A percentile compares a stretch with the other conserved stretches of the same genome.
These are phyloP conservation scores for Paedocypris micromegethes DNA, from an alignment of 2,797 vertebrate genomes.

Conservation along the genomic window DNA sequence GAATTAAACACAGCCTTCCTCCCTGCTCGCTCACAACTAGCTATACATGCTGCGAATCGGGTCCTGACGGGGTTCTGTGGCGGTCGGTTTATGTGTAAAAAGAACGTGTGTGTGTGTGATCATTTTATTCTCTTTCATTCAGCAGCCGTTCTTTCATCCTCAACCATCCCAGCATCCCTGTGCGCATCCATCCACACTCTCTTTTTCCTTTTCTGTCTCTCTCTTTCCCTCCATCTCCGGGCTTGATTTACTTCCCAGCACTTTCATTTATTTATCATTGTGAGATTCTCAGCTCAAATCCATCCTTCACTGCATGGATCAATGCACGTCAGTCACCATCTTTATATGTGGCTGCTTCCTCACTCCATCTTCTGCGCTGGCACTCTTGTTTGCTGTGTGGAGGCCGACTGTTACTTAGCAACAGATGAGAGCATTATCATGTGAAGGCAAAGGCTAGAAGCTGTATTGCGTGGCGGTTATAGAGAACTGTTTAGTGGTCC, in stretches of 20 bases:
- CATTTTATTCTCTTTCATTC: slow-evolving; percentile 48
- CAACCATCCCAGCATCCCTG: slow-evolving; percentile 7
- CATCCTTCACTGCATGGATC: slow-evolving; percentile 24
- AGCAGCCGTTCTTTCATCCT: slow-evolving; percentile 38
- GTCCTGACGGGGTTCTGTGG: slow-evolving; percentile 24
- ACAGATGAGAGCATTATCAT: slow-evolving; percentile 52
- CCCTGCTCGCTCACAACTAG: slow-evolving; percentile 1
- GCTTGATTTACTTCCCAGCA: slow-evolving; percentile 5
- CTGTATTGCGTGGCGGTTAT: slow-evolving; percentile 29
- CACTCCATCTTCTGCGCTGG: slow-evolving; percentile 32
- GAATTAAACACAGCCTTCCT: slow-evolving; percentile 27
- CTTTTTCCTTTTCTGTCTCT: background rate
- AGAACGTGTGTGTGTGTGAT: slow-evolving; percentile 22
- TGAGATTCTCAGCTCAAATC: slow-evolving; percentile 9
- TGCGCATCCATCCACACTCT: slow-evolving; percentile 4
- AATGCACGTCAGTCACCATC: slow-evolving; percentile 17
- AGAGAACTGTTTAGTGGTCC: slow-evolving; percentile 30
- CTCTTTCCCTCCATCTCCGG: slow-evolving; percentile 1
- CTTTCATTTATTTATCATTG: slow-evolving; percentile 28
- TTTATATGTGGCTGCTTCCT: slow-evolving; percentile 9
- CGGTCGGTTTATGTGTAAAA: slow-evolving; percentile 35
- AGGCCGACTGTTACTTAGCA: slow-evolving; percentile 56
- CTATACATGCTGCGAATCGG: slow-evolving; percentile 1
- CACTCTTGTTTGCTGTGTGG: slow-evolving; percentile 45
- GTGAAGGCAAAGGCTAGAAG: slow-evolving; percentile 36